phyloP scores from a whole-genome alignment of 2,113 vertebrate species.

The Limnothrissa miodon region DNA sequence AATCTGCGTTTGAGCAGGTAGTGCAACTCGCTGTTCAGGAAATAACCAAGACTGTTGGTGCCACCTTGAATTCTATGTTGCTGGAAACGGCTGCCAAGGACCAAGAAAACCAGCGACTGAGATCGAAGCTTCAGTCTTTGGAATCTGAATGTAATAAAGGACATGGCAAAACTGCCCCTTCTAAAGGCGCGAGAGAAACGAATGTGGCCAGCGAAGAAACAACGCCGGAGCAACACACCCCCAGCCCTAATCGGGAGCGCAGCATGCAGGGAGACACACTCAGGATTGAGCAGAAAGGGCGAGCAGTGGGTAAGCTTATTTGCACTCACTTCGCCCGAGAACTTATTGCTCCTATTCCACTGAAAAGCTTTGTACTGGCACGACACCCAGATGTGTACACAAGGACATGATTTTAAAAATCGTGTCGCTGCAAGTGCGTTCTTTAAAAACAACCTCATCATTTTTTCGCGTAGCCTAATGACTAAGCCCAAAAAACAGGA shows the following conservation, averaged over 20 bases:
- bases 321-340: not conserved
- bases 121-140: conserved; percentile 59
- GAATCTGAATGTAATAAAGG: conserved; percentile 38
- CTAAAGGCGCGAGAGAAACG: conserved; percentile 31
- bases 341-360: not conserved
- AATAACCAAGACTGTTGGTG: conserved; percentile 71
- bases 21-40: conserved; percentile 77
- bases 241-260: conserved; percentile 39
- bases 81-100: conserved; percentile 72
- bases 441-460: not conserved
- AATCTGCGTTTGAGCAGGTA: conserved; percentile 76
- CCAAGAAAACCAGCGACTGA: conserved; percentile 70
- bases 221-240: conserved; percentile 54
- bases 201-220: conserved; percentile 49
- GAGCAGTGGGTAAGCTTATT: conserved; percentile 66
- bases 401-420: not conserved
- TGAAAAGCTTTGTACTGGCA: not conserved
- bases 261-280: conserved; percentile 50
- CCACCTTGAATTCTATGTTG: conserved; percentile 70
- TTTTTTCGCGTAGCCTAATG: conserved; percentile 11
- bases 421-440: not conserved
- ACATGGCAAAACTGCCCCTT: conserved; percentile 15
- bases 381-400: not conserved
- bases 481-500: conserved; percentile 19
- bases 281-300: conserved; percentile 68